Evolutionary conservation across 1,140 invertebrate genomes (phyloP).

Genomic region (Artemia franciscana): DNA sequence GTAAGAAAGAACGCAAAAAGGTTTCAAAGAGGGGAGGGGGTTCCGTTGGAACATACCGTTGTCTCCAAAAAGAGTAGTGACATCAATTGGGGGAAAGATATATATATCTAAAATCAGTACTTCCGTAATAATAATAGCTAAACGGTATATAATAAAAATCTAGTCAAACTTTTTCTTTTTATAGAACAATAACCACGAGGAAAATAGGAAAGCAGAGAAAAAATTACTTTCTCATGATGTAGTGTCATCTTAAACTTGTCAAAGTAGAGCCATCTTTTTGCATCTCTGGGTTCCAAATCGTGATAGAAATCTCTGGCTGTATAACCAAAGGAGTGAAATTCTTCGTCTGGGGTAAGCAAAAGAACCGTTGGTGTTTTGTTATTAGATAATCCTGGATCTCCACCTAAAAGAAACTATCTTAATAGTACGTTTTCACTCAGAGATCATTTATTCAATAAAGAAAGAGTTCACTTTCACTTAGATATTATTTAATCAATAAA

Average conservation of each 20-base stretch:
- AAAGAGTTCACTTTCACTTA: too few species aligned
- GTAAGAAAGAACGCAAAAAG: too few species aligned
- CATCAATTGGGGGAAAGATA: too few species aligned
- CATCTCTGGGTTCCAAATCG: conserved; percentile 28
- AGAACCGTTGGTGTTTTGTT: conserved; percentile 35
- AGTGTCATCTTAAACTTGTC: conserved; percentile 37
- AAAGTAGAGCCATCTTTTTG: conserved; percentile 32
- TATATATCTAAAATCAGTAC: too few species aligned
- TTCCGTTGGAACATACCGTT: too few species aligned
- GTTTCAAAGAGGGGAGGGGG: too few species aligned
- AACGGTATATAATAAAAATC: neutral
- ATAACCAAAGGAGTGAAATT: conserved; percentile 34
- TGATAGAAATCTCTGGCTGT: conserved; percentile 31
- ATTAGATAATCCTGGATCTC: conserved; percentile 32
- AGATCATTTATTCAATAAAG: too few species aligned
- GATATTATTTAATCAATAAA: too few species aligned
- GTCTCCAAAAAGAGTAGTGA: too few species aligned
- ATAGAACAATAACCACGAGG: conserved; percentile 4
- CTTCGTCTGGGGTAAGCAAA: conserved; percentile 26
- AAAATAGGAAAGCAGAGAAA: neutral
- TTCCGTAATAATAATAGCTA: too few species aligned
- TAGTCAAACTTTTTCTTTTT: conserved; percentile 1
- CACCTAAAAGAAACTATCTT: too few species aligned
- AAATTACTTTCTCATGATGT: conserved; percentile 26
- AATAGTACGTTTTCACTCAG: too few species aligned